phyloP scores from a whole-genome alignment of 2,888 invertebrate species.

The Ellobium chinense region DNA sequence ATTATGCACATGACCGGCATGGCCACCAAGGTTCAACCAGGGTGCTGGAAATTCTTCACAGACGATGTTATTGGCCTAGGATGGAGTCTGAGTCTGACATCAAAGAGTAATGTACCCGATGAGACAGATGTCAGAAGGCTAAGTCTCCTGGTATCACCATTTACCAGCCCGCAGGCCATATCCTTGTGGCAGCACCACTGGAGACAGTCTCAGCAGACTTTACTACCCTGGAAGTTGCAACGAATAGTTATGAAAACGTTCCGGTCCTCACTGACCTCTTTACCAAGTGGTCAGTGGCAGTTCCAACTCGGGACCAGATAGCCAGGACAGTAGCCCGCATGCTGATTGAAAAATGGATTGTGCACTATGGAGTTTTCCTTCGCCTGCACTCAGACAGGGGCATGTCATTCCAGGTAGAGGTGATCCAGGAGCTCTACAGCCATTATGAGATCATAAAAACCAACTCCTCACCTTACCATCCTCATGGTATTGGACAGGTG shows the following conservation, averaged over 20 bases:
- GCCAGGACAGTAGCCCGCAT: background rate
- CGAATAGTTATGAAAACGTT: background rate
- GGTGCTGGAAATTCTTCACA: conserved; percentile 40
- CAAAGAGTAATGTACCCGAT: conserved; percentile 42
- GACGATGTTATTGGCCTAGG: conserved; percentile 55
- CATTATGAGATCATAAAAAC: too few relatives aligned
- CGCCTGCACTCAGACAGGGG: background rate
- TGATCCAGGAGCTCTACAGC: too few relatives aligned
- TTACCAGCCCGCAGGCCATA: conserved; percentile 29
- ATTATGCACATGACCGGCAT: conserved; percentile 42
- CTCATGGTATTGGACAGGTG: too few relatives aligned
- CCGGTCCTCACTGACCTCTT: background rate
- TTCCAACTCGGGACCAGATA: background rate
- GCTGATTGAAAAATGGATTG: background rate
- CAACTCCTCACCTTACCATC: too few relatives aligned
- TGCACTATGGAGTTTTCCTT: background rate
- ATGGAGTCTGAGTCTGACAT: conserved; percentile 51
- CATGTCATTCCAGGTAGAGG: too few relatives aligned
- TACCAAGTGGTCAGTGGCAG: background rate
- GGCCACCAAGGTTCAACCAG: conserved; percentile 53
- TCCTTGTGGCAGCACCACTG: background rate
- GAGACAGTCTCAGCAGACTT: background rate
- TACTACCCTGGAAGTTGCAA: background rate
- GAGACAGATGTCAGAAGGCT: conserved; percentile 50
- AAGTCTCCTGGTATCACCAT: conserved; percentile 31